Evolutionary conservation across 1,140 invertebrate species (phyloP), one percentile per base, ranked within the genome.

Genomic region (Pygmarrhopalites habei): DNA sequence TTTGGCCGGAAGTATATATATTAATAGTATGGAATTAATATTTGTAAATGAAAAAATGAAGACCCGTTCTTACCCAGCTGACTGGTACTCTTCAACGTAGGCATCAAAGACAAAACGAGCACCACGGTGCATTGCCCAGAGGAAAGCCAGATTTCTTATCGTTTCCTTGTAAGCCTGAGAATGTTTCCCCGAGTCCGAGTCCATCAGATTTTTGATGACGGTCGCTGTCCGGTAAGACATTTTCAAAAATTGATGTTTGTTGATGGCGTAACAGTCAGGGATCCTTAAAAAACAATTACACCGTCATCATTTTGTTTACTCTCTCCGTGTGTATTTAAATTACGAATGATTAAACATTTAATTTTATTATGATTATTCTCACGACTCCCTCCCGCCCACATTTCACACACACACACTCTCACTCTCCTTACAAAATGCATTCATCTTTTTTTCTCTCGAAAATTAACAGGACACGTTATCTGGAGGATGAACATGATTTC

Each of bases 51-150:
- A n/a, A 41, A 41, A 41, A 41, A 41, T 41, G 39, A 41, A n/a
- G n/a, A n/a, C n/a, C n/a, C n/a, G 7, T 5, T 58, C 58, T 57
- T 64, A 71, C 69, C 64, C 64, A 35, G 69, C 69, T 19, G 69
- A 63, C 14, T 61, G 60, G 41, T 71, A 71, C 32, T 71, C 69
- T 35, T 71, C 69, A 1, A 71, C 64, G 58, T 71, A 71, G 4
- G 69, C 65, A 59, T 71, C 69, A 44, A 68, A 71, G 17, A 71
- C 52, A 29, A 59, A 68, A n/a, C 66, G 55, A 53, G 69, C 68
- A 53, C 69, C 69, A 26, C 69, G 63, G 44, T 71, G 69, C 30
- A 71, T 65, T 21, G 64, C 69, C 69, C 69, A 71, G 15, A 71
- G 46, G 28, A 64, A 71, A 17, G 66, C 69, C 28, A 70, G 32